Base-by-base conservation (phyloP, 2,113 vertebrate genomes). In the Hystrix cristata region DNA sequence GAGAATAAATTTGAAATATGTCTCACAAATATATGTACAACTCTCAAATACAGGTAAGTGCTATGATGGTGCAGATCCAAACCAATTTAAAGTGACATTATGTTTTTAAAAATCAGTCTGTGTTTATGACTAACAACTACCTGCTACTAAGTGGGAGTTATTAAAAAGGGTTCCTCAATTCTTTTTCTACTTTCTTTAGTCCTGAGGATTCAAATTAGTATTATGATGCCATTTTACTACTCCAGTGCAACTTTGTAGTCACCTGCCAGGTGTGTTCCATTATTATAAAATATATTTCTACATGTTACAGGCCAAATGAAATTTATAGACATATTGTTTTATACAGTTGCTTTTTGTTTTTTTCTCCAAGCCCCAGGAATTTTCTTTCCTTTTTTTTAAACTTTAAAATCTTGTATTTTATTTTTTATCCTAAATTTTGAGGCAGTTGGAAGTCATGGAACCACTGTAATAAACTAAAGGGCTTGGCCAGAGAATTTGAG, bases 51-150 rank as follows among this genome's bases (percentile, higher is more conserved):
- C 21, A 79, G 38, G 12, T 82, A 53, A 82, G 51, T 65, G 27
- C 1, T 38, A 18, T 71, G 19, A 76, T 53, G 18, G 14, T 69
- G 6, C 31, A 92, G 55, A 72, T 95, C 34, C 89, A 83, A 72
- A 94, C 34, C 89, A 83, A 74, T 92, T 96, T 87, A 65, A 96
- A 92, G 29, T 46, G 3, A 78, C 34, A 46, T 91, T 46, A 46
- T 81, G 13, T 76, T 87, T 95, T 84, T 38, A 38, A 53, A 38
- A 84, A 85, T 60, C 59, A 59, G 55, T 48, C 65, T 78, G 55
- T 62, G 7, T 71, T 95, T 85, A 38, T 74, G 69, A 91, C 43
- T 90, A 81, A 91, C 13, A 51, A 69, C 59, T 90, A 74, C 53
- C 18, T 82, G 81, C 48, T 88, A 31, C 38, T 78, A 67, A 46